Percentiles rank a stretch among this genome's conserved stretches.
Evolutionary conservation across 2,113 vertebrate species (phyloP).

Genomic region (Vulpes ferrilata): DNA sequence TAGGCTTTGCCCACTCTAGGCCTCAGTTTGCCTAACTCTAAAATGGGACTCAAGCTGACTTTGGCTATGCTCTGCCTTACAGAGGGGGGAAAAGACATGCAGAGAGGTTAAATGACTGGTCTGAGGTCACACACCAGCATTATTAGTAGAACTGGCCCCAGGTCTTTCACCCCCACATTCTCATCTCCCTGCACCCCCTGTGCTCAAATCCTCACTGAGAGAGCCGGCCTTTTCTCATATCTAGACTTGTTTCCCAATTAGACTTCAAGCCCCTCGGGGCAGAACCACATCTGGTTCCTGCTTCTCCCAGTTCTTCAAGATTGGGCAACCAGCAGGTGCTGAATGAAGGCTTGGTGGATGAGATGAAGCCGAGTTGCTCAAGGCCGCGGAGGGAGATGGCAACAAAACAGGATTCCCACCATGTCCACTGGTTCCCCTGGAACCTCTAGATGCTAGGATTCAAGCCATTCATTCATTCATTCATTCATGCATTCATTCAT

Average conservation of each 20-base stretch:
- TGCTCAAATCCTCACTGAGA: conserved; percentile 32
- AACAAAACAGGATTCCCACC: neutral
- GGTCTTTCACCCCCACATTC: neutral
- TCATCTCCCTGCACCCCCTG: neutral
- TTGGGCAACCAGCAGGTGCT: conserved; percentile 45
- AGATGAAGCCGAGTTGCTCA: neutral
- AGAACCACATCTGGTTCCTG: conserved; percentile 45
- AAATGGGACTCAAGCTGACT: neutral
- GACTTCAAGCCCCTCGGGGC: conserved; percentile 4
- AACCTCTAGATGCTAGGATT: neutral
- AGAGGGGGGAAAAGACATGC: neutral
- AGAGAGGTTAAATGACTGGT: neutral
- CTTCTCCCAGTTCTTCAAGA: conserved; percentile 48
- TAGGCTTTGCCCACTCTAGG: neutral
- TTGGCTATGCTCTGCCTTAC: neutral
- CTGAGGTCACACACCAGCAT: neutral
- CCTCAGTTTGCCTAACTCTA: neutral
- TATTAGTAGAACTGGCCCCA: neutral
- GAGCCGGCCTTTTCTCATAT: conserved; percentile 25
- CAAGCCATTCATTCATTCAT: neutral
- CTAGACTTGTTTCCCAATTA: conserved; percentile 58
- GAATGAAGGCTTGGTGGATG: neutral
- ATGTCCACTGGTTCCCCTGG: neutral
- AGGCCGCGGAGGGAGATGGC: neutral
- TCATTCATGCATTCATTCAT: neutral